Evolutionary conservation across 2,113 vertebrate species (phyloP).

Genomic region (Numida meleagris): DNA sequence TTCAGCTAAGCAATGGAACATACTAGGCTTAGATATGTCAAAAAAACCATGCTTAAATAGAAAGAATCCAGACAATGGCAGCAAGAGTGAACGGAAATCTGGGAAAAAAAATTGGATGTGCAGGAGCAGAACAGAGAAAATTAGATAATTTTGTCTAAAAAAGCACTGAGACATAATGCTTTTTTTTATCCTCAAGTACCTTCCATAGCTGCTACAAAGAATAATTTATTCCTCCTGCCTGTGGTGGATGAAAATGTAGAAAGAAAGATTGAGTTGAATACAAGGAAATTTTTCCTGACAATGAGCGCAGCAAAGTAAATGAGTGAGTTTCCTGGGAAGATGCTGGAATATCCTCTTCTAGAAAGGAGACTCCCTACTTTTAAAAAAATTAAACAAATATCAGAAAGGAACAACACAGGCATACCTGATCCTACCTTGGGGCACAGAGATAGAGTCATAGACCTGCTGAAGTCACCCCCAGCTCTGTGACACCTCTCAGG

Average conservation of each 20-base stretch:
- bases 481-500: background rate
- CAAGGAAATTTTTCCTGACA: background rate
- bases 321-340: background rate
- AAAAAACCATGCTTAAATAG: background rate
- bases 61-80: background rate
- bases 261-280: background rate
- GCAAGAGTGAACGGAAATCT: background rate
- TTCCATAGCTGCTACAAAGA: background rate
- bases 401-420: background rate
- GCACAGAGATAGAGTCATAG: background rate
- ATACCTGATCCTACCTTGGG: background rate
- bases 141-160: background rate
- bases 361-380: background rate
- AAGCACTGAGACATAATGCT: background rate
- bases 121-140: background rate
- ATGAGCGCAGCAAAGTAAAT: background rate
- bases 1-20: background rate
- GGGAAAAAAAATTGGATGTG: background rate
- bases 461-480: background rate
- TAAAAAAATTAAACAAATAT: background rate
- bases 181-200: background rate
- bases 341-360: accelerated
- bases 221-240: background rate
- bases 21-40: background rate
- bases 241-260: background rate